Evolutionary conservation across 2,113 vertebrate genomes (phyloP).

Genomic region (Zosterops japonicus): DNA sequence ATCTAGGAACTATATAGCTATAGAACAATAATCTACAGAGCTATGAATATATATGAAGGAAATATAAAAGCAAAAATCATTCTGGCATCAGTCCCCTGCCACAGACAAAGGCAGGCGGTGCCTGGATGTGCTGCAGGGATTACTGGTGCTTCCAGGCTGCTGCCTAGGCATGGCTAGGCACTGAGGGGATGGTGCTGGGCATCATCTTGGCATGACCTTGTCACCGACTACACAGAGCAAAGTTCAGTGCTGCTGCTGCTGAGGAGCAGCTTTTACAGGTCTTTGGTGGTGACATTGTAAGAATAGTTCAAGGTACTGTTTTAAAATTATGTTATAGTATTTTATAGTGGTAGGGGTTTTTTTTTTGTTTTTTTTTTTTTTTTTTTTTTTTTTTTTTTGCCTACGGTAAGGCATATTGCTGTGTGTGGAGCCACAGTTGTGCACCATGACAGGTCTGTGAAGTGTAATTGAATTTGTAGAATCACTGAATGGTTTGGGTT

Average conservation of each 20-base stretch:
- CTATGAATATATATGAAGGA: not conserved
- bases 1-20: not conserved
- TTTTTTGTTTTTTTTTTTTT: not conserved
- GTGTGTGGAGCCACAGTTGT: not conserved
- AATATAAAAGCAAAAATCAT: not conserved
- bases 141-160: accelerated
- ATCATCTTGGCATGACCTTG: not conserved
- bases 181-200: not conserved
- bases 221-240: accelerated
- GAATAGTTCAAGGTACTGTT: not conserved
- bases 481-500: not conserved
- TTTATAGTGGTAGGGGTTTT: too few species aligned
- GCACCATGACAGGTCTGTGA: not conserved
- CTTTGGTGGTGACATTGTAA: not conserved
- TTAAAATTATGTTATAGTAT: not conserved
- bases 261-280: not conserved
- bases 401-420: not conserved
- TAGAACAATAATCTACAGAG: not conserved
- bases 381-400: not conserved
- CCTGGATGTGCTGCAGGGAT: not conserved
- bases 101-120: accelerated
- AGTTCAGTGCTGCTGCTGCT: accelerated
- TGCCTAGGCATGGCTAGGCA: accelerated
- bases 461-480: not conserved
- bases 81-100: not conserved